Base-by-base conservation (phyloP, 1,140 invertebrate species). In the Trissolcus basalis region DNA sequence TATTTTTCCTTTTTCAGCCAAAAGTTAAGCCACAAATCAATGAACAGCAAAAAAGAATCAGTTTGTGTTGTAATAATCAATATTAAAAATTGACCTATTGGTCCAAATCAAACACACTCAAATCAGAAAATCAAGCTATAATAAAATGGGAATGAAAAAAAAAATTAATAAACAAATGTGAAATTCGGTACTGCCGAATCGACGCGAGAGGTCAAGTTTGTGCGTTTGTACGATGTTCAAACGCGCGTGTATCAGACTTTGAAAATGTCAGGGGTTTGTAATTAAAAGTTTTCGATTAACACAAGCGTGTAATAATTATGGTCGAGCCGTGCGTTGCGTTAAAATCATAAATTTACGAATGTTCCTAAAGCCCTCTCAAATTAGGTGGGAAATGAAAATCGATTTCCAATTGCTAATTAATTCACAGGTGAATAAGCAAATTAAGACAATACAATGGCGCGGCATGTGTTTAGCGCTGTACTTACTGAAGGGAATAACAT, bases 281-380 rank as follows among this genome's bases (percentile, higher is more conserved):
- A 85, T 84, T 85, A 84, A 83, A 84, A 84, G 82, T 84, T 83
- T 84, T 82, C 78, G 80, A 82, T 84, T 81, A 80, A 75, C 78
- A 58, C 49, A 60, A 36, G 64, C 67, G 60, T 69, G 71, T 77
- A 78, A 81, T 83, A 80, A 82, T 81, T 79, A 76, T 63, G 67
- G 67, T 39, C 45, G 65, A 65, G 61, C 64, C 47, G 43, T 33
- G 19, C 2, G 2, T 27, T 51, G 69, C 54, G 70, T 55, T 70
- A 69, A 75, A 77, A 69, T 72, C 64, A 71, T 79, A 79, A 81
- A 81, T 81, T 72, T 72, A 65, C 71, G 61, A 72, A 64, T 50
- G 67, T 64, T 51, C 63, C 55, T 60, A 58, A 68, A 75, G 61
- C 61, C 19, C 19, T 70, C 63, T 64, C 59, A 55, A 72, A 77